These are phyloP conservation scores for Drosophila ustulata DNA, from an alignment of 2,888 invertebrate species.

Conservation along the genomic window DNA sequence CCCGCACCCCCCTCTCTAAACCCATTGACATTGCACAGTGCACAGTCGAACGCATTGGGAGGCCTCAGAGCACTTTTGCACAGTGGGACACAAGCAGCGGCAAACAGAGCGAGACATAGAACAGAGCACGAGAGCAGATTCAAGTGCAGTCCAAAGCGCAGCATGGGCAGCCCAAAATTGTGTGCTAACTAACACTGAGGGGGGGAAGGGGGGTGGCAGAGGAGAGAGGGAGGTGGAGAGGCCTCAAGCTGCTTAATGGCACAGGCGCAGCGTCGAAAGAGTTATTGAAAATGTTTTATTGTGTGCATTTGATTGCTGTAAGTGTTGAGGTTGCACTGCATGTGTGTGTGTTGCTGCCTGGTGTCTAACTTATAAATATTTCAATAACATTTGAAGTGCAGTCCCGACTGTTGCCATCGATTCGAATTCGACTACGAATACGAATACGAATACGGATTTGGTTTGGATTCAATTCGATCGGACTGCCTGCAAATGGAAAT, in stretches of 20 bases:
- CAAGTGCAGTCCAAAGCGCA: conserved; percentile 54
- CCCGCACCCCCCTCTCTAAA: background rate
- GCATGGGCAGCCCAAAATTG: conserved; percentile 52
- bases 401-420: conserved; percentile 34
- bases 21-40: conserved; percentile 47
- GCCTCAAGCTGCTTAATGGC: conserved; percentile 63
- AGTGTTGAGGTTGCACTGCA: conserved; percentile 65
- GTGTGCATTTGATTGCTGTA: conserved; percentile 79
- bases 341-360: conserved; percentile 34
- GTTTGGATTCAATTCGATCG: conserved; percentile 17
- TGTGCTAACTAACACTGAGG: conserved; percentile 43
- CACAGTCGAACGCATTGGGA: conserved; percentile 55
- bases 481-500: conserved; percentile 64
- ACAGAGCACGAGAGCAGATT: conserved; percentile 32
- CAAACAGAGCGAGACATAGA: conserved; percentile 22
- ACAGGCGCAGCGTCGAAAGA: conserved; percentile 70
- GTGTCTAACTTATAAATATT: conserved; percentile 81
- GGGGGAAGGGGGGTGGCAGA: background rate
- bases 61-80: conserved; percentile 59
- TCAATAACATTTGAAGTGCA: conserved; percentile 79
- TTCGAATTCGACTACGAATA: conserved; percentile 20
- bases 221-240: background rate
- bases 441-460: background rate
- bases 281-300: conserved; percentile 82
- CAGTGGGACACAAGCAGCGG: conserved; percentile 71